A percentile compares a stretch with the other conserved stretches of the same genome.
Conservation (phyloP, 2,888 invertebrate species). For the Lamellibrachia columna region DNA sequence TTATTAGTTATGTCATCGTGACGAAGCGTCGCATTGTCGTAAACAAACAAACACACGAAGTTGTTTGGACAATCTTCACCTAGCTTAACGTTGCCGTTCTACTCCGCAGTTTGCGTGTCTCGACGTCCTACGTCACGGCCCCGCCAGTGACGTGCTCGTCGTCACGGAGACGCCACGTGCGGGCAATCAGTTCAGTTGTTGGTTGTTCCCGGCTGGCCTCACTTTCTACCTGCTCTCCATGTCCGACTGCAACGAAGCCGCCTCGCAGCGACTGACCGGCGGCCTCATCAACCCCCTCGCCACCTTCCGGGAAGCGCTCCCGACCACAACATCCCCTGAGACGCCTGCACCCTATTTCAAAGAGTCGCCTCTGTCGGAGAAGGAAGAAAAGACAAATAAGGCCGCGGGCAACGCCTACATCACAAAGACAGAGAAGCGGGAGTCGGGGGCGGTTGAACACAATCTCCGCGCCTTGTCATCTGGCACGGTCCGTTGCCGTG, state of each 20-base stretch:
- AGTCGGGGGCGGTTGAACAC: not conserved
- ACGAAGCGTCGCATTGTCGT: not conserved
- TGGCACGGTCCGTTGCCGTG: not conserved
- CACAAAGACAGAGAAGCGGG: not conserved
- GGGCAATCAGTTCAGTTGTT: slow-evolving; percentile 29
- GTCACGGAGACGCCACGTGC: slow-evolving; percentile 33
- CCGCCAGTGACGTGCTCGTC: slow-evolving; percentile 32
- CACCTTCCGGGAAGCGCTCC: slow-evolving; percentile 7
- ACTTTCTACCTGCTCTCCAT: slow-evolving; percentile 35
- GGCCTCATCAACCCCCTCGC: slow-evolving; percentile 31
- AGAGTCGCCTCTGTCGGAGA: not conserved
- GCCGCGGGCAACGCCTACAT: not conserved
- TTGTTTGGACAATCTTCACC: not conserved
- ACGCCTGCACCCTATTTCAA: not conserved
- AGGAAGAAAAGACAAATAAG: not conserved
- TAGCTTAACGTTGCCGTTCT: not conserved
- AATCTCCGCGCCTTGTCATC: not conserved
- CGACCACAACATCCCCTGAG: not conserved
- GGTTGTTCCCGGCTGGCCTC: slow-evolving; percentile 33
- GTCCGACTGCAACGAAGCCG: slow-evolving; percentile 35
- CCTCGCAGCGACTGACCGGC: slow-evolving; percentile 27
- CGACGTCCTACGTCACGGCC: slow-evolving; percentile 32
- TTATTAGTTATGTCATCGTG: not conserved
- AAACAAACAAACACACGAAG: not conserved
- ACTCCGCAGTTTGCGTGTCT: slow-evolving; percentile 32